Percentiles rank a stretch among this genome's conserved stretches.
These are phyloP conservation scores for Cephalophus harveyi DNA, from an alignment of 2,113 vertebrate species.

Conservation along the genomic window DNA sequence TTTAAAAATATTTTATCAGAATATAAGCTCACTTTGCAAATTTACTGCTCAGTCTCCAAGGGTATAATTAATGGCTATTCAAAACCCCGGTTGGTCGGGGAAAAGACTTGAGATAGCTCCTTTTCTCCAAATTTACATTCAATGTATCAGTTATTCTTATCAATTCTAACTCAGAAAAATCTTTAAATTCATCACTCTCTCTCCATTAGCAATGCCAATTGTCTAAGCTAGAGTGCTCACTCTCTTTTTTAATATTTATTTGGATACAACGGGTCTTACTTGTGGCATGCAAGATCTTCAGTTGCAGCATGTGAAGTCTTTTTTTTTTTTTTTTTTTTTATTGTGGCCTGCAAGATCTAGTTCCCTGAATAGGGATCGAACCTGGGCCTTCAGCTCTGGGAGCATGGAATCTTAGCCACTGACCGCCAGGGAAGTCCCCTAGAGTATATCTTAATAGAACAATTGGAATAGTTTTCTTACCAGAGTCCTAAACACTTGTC, in stretches of 20 bases:
- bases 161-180: neutral
- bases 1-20: neutral
- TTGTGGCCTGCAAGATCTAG: neutral
- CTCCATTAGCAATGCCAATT: neutral
- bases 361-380: neutral
- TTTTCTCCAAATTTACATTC: neutral
- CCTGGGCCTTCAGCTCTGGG: neutral
- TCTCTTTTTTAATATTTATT: neutral
- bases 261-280: neutral
- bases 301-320: neutral
- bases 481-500: neutral
- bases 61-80: neutral
- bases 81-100: neutral
- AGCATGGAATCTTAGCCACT: neutral
- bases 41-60: neutral
- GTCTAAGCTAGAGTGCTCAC: neutral
- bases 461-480: neutral
- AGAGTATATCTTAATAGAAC: neutral
- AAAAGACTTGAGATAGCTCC: neutral
- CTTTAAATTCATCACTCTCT: neutral
- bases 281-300: neutral
- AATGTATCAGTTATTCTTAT: neutral
- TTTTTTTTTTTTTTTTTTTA: too few species aligned
- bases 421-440: neutral
- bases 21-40: neutral